These are phyloP conservation scores for Danio jaintianensis DNA, from an alignment of 2,797 vertebrate genomes.

Conservation along the genomic window DNA sequence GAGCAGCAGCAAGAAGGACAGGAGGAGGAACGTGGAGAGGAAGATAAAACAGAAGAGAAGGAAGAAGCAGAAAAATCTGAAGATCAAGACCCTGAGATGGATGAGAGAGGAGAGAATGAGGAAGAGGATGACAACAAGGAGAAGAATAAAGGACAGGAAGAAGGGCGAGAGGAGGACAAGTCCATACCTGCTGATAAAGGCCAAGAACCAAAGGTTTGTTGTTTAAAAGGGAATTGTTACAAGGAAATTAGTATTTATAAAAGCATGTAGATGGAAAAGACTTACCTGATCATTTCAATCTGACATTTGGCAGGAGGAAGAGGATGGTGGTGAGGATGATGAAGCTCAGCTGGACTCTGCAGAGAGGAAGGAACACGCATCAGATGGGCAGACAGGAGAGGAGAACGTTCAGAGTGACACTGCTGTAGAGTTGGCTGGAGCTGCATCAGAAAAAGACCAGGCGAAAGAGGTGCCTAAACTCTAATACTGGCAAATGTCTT, in stretches of 20 bases:
- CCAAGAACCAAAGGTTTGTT: conserved; percentile 84
- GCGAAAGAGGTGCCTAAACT: conserved; percentile 87
- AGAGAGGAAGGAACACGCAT: conserved; percentile 86
- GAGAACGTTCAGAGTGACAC: conserved; percentile 90
- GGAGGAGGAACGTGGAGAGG: conserved; percentile 63
- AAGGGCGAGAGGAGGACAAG: conserved; percentile 67
- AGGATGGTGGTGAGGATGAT: conserved; percentile 76
- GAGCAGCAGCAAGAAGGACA: conserved; percentile 65
- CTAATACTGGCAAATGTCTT: neutral
- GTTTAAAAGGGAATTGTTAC: neutral
- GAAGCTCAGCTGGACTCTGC: conserved; percentile 78
- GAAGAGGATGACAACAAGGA: conserved; percentile 66
- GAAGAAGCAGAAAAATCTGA: conserved; percentile 69
- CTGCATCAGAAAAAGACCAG: conserved; percentile 87
- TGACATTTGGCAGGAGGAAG: conserved; percentile 65
- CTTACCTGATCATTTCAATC: neutral
- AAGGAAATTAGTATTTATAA: neutral
- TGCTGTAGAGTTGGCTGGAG: conserved; percentile 91
- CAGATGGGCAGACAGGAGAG: conserved; percentile 86
- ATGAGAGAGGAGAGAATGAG: conserved; percentile 61
- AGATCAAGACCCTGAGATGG: conserved; percentile 67
- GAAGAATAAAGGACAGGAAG: conserved; percentile 67
- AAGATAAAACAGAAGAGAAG: conserved; percentile 71
- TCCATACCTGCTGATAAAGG: conserved; percentile 74
- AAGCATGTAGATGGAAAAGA: neutral